phyloP scores from a whole-genome alignment of 2,113 vertebrate species.

The Apus apus region DNA sequence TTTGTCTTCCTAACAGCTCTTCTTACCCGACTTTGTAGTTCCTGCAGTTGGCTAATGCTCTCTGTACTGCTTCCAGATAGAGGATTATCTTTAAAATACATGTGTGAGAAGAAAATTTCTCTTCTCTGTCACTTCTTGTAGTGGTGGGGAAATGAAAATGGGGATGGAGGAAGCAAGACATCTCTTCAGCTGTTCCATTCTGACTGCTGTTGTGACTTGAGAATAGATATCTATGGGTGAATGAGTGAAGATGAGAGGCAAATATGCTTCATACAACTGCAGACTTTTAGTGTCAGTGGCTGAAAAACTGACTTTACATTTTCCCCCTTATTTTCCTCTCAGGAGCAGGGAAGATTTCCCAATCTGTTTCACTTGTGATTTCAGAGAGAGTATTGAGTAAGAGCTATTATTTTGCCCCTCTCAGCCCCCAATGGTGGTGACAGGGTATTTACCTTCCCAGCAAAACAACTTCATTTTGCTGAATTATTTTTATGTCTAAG shows the following conservation, averaged over 20 bases:
- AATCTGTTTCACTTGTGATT: not conserved
- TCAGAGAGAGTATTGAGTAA: not conserved
- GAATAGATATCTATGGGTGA: not conserved
- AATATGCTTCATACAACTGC: not conserved
- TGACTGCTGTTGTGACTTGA: not conserved
- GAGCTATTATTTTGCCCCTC: not conserved
- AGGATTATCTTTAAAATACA: not conserved
- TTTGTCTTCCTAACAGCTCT: not conserved
- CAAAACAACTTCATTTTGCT: not conserved
- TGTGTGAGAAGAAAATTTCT: not conserved
- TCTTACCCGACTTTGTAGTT: not conserved
- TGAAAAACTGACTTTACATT: not conserved
- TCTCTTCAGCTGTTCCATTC: not conserved
- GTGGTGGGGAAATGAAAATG: not conserved
- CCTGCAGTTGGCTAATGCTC: not conserved
- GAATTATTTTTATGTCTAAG: not conserved
- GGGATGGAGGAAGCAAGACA: not conserved
- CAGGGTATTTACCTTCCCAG: not conserved
- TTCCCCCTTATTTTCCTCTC: not conserved
- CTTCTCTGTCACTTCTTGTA: not conserved
- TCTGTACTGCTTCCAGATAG: not conserved
- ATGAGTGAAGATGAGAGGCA: not conserved
- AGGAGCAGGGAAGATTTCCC: not conserved
- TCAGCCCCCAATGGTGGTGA: not conserved
- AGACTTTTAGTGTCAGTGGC: not conserved